Base-by-base conservation (phyloP, 2,888 invertebrate genomes). In the Sialis fuliginosa region DNA sequence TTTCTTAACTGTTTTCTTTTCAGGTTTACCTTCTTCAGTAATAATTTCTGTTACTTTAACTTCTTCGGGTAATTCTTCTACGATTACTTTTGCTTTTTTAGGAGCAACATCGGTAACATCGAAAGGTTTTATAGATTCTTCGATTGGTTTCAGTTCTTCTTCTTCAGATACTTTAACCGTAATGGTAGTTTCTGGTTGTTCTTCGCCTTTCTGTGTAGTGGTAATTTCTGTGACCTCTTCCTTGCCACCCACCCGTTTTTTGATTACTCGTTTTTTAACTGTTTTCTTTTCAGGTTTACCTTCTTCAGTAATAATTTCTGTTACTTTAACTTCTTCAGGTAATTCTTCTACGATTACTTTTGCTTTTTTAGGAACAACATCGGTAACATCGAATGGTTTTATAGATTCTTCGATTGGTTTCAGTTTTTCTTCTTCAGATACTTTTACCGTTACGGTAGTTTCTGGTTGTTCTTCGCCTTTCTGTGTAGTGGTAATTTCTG, bases 391-490 rank as follows among this genome's bases (percentile, higher is more conserved):
- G 22, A 22, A 22, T 22, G 22, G 45, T 45, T 52, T 50, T 22
- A 45, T 45, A 13, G 42, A 32, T 13, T 45, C 44, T 40, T 51
- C 49, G 9, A 48, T 13, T 10, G 48, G 45, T 40, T 48, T 44
- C 31, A 49, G 51, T 6, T 53, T 50, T 42, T 55, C 52, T n/a
- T 49, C 41, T 42, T 52, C 48, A 49, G 53, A 49, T 53, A 58
- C 56, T 52, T 57, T 50, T 6, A 60, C 57, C 3, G 52, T 52
- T 33, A 62, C 57, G 33, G 61, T 59, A 44, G 55, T 62, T 46
- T 64, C 55, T 0, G 70, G 70, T 48, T 64, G 57, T 46, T 61
- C 57, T 8, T 62, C 65, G 48, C 67, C 67, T 54, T 65, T 60
- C 54, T 63, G 50, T 8, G 58, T 52, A 0, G 59, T 62, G 4